Evolutionary conservation across 1,140 invertebrate species (phyloP).

Genomic region (Galleria mellonella): DNA sequence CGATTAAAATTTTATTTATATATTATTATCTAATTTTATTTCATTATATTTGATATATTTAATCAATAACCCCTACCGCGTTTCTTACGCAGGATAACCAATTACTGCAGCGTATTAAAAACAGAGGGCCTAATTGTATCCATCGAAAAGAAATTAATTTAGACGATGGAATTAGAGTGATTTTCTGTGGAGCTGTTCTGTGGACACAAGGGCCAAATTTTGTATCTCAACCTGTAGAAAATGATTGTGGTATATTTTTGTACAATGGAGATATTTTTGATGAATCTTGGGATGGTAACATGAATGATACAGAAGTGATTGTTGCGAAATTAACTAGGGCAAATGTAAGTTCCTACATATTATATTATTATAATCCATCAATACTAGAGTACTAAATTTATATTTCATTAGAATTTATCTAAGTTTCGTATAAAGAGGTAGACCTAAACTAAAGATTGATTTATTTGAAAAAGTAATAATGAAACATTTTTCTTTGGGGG

Average conservation of each 20-base stretch:
- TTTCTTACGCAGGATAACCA: constrained; percentile 38
- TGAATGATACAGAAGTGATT: constrained; percentile 45
- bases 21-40: too few species aligned
- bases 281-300: constrained; percentile 30
- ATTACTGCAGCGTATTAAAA: constrained; percentile 39
- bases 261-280: constrained; percentile 72
- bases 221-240: constrained; percentile 49
- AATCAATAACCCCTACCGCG: too few species aligned
- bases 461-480: too few species aligned
- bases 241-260: constrained; percentile 48
- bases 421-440: too few species aligned
- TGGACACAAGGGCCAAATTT: constrained; percentile 63
- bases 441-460: too few species aligned
- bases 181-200: constrained; percentile 49
- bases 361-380: too few species aligned
- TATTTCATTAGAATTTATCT: too few species aligned
- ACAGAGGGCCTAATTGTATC: constrained; percentile 53
- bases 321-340: constrained; percentile 33
- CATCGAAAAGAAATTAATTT: constrained; percentile 14
- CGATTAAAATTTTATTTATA: too few species aligned
- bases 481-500: too few species aligned
- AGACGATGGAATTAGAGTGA: constrained; percentile 19
- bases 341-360: constrained; percentile 17
- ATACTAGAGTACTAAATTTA: too few species aligned
- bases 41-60: too few species aligned